Conservation (phyloP, 2,113 vertebrate species). For the Apistogramma diplotaenia region DNA sequence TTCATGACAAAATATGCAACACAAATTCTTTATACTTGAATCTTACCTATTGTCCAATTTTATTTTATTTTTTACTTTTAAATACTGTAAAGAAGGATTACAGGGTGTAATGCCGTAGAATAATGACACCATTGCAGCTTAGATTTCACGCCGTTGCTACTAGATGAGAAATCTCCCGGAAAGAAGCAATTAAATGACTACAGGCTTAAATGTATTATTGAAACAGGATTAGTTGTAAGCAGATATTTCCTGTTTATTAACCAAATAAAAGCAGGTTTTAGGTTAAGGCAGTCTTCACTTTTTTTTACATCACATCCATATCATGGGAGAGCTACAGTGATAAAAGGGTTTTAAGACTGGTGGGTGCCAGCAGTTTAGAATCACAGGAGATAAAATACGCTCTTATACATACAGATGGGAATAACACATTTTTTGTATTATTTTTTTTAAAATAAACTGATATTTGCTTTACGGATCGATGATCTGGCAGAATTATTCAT, state of each 20-base stretch:
- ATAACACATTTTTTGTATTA: too few species aligned
- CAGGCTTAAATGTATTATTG: neutral
- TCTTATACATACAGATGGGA: neutral
- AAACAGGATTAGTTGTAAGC: neutral
- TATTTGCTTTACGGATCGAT: neutral
- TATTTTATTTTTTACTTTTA: too few species aligned
- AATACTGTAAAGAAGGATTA: too few species aligned
- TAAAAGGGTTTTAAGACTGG: neutral
- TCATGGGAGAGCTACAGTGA: neutral
- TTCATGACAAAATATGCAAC: too few species aligned
- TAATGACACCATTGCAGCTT: neutral
- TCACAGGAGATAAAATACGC: neutral
- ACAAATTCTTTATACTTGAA: too few species aligned
- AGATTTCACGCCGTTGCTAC: neutral
- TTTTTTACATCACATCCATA: neutral
- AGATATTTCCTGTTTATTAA: neutral
- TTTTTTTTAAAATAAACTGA: neutral
- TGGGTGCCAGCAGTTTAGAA: neutral
- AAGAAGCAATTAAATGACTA: too few species aligned
- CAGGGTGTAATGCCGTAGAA: neutral
- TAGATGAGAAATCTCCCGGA: neutral
- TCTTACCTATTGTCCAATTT: too few species aligned
- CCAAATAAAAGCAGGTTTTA: neutral
- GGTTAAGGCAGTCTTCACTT: neutral
- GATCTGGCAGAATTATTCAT: rapidly evolving